Evolutionary conservation across 2,113 vertebrate species (phyloP), one percentile per base, ranked within the genome.

Genomic region (Phalacrocorax carbo): DNA sequence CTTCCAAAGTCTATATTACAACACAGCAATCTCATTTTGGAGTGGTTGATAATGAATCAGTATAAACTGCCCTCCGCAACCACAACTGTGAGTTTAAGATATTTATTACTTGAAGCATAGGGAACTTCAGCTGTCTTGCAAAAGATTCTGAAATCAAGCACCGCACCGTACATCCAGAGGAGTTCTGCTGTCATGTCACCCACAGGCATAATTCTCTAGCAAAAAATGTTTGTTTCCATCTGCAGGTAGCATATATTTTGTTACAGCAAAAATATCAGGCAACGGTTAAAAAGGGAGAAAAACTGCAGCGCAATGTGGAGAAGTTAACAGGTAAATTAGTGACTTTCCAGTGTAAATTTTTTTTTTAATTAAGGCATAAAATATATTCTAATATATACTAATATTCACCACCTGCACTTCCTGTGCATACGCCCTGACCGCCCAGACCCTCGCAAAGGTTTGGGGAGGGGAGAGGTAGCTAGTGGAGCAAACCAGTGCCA

Each of bases 381-480:
- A 72, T 49, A 30, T 34, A 54, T 62, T 82, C 57, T 36, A 52
- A 46, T 36, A 17, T 46, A 51, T 32, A 26, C 7, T 65, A 55
- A 42, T 75, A 75, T 40, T 78, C 49, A 87, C 8, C 6, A 32
- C 26, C 66, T 65, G 25, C 25, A 12, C 38, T 83, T 77, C 34
- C 54, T 72, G 40, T 5, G 0, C 82, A 32, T 16, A 51, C 0
- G 2, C 10, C 27, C 34, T 72, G 70, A 71, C n/a, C 0, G 0
- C 70, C 14, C 30, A 82, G 57, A 82, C 36, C 36, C 80, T 69
- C 66, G 40, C 58, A 66, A 58, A 70, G 16, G 44, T 52, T 58
- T 58, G 9, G 10, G 40, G 13, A 10, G 25, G 34, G 36, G 21
- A 18, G 8, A 30, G 13, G 66, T 55, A 80, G 46, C 44, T 49